These are phyloP conservation scores for Montipora efflorescens DNA, from an alignment of 64 coral and sea anemone species.

Conservation along the genomic window DNA sequence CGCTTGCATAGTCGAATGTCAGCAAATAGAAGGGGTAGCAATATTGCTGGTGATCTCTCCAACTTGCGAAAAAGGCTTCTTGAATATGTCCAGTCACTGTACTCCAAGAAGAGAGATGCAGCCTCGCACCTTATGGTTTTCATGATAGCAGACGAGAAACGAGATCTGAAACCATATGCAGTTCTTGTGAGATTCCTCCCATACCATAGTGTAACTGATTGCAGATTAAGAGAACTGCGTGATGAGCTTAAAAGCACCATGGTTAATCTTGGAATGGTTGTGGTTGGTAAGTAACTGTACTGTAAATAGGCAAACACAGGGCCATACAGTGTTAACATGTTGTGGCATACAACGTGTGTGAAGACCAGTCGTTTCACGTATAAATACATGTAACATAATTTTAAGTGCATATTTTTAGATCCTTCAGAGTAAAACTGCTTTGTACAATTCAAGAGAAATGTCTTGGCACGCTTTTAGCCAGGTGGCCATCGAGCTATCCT, in stretches of 20 bases:
- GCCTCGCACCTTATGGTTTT: not conserved
- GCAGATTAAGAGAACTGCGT: not conserved
- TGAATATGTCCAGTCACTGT: not conserved
- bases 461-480: too few relatives aligned
- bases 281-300: not conserved
- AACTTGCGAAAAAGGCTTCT: not conserved
- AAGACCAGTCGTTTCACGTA: not conserved
- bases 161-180: not conserved
- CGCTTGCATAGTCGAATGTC: not conserved
- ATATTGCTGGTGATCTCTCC: constrained; percentile 28
- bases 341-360: not conserved
- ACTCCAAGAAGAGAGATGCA: not conserved
- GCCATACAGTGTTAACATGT: not conserved
- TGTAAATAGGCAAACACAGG: not conserved
- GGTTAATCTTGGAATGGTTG: not conserved
- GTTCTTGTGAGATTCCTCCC: not conserved
- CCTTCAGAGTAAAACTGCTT: too few relatives aligned
- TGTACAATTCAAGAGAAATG: too few relatives aligned
- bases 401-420: too few relatives aligned
- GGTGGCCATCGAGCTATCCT: too few relatives aligned
- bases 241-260: not conserved
- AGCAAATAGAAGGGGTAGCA: not conserved
- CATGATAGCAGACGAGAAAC: not conserved
- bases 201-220: not conserved
- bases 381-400: too few relatives aligned